A percentile compares a stretch with the other conserved stretches of the same genome.
Evolutionary conservation across 2,888 invertebrate genomes (phyloP).

Genomic region (Chymomyza procnemis): DNA sequence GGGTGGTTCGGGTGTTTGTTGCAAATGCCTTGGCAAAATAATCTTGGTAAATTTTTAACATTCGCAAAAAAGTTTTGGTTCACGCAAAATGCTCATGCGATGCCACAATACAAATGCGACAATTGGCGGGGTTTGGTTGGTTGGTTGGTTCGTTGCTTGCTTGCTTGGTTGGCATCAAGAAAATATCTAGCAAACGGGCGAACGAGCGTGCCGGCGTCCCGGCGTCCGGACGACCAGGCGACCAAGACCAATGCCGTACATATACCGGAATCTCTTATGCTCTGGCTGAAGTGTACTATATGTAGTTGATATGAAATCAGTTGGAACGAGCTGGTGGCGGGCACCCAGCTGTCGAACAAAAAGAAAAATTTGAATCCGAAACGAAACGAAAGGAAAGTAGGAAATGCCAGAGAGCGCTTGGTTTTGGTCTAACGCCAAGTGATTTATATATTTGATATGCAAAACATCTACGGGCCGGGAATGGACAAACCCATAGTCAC

Average conservation of each 20-base stretch:
- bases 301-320: constrained; percentile 45
- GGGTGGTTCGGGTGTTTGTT: neutral
- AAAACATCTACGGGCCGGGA: constrained; percentile 50
- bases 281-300: neutral
- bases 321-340: constrained; percentile 42
- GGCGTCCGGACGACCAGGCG: neutral
- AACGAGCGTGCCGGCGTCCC: neutral
- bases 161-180: neutral
- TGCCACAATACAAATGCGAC: constrained; percentile 7
- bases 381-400: constrained; percentile 31
- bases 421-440: constrained; percentile 67
- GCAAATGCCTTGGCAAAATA: constrained; percentile 36
- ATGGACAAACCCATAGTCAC: neutral
- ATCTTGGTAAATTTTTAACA: constrained; percentile 45
- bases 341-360: constrained; percentile 46
- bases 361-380: constrained; percentile 40
- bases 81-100: constrained; percentile 41
- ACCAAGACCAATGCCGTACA: neutral
- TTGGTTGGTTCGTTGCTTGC: neutral
- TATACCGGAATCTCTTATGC: neutral
- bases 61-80: constrained; percentile 43
- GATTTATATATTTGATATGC: constrained; percentile 74
- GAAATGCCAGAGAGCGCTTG: constrained; percentile 38
- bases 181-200: neutral
- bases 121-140: neutral